phyloP scores from a whole-genome alignment of 2,113 vertebrate genomes.

The Melozone crissalis region DNA sequence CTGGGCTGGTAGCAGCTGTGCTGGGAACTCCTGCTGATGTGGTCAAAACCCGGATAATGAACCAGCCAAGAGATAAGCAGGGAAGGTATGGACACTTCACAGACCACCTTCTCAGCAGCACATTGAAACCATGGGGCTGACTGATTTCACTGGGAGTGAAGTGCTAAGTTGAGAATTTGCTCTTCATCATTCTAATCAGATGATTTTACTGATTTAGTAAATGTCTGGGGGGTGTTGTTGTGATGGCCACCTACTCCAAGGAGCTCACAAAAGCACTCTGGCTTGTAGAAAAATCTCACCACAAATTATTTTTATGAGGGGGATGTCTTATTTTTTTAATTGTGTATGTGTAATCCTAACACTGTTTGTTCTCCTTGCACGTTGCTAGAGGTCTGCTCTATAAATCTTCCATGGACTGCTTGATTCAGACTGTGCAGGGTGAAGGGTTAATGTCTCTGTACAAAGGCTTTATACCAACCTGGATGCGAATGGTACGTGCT shows the following conservation, averaged over 20 bases:
- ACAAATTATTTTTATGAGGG: not conserved
- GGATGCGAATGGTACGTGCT: constrained; percentile 84
- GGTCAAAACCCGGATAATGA: constrained; percentile 89
- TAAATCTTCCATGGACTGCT: constrained; percentile 82
- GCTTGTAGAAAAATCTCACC: not conserved
- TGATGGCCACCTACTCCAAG: not conserved
- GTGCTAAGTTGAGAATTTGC: not conserved
- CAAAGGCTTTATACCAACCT: constrained; percentile 87
- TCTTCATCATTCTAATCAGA: not conserved
- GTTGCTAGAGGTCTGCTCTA: constrained; percentile 81
- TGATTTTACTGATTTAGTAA: not conserved
- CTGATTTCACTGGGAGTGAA: not conserved
- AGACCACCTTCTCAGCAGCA: accelerated
- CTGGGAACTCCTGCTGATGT: constrained; percentile 87
- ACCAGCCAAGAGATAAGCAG: constrained; percentile 81
- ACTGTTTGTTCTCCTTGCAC: not conserved
- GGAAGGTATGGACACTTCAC: constrained; percentile 67
- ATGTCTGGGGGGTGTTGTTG: not conserved
- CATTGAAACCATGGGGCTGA: not conserved
- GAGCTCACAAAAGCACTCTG: not conserved
- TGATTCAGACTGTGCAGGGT: constrained; percentile 77
- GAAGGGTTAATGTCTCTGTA: constrained; percentile 85
- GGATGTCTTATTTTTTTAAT: not conserved
- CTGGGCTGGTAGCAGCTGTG: constrained; percentile 83
- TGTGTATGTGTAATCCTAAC: not conserved